phyloP scores from a whole-genome alignment of 2,888 invertebrate species.

The Drosophila paucipuncta region DNA sequence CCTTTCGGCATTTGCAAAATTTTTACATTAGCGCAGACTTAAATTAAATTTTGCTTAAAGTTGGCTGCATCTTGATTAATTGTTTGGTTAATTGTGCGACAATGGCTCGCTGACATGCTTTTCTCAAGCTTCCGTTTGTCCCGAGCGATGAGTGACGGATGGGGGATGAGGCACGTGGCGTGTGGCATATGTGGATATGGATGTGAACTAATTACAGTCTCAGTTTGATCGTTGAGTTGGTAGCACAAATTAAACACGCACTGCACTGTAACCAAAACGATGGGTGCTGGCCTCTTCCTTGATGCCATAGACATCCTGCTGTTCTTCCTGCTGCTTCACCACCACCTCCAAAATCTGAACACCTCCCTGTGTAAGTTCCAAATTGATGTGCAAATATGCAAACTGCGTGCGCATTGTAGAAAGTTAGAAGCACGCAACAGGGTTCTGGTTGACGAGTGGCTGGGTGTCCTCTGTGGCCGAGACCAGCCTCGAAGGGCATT shows the following conservation, averaged over 20 bases:
- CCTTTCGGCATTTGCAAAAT: slow-evolving; percentile 3
- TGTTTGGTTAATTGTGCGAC: slow-evolving; percentile 53
- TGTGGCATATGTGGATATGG: background rate
- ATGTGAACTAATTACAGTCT: slow-evolving; percentile 55
- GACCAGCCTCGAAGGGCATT: slow-evolving; percentile 42
- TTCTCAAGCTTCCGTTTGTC: slow-evolving; percentile 32
- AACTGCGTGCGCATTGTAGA: slow-evolving; percentile 61
- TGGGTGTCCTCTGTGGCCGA: background rate
- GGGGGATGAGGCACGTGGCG: background rate
- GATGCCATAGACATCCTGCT: background rate
- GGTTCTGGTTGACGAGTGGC: background rate
- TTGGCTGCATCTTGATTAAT: slow-evolving; percentile 50
- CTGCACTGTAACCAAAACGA: slow-evolving; percentile 30
- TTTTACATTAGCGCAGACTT: slow-evolving; percentile 38
- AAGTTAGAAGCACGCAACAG: slow-evolving; percentile 41
- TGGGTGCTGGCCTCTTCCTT: background rate
- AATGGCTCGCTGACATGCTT: slow-evolving; percentile 30
- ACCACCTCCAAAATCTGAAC: background rate
- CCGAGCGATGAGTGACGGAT: background rate
- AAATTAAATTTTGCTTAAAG: slow-evolving; percentile 34
- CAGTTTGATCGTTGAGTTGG: slow-evolving; percentile 27
- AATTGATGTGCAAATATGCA: slow-evolving; percentile 73
- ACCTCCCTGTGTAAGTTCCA: background rate
- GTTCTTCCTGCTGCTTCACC: background rate
- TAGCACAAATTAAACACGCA: slow-evolving; percentile 49